Evolutionary conservation across 1,140 invertebrate species (phyloP).

Genomic region (Marisa cornuarietis): DNA sequence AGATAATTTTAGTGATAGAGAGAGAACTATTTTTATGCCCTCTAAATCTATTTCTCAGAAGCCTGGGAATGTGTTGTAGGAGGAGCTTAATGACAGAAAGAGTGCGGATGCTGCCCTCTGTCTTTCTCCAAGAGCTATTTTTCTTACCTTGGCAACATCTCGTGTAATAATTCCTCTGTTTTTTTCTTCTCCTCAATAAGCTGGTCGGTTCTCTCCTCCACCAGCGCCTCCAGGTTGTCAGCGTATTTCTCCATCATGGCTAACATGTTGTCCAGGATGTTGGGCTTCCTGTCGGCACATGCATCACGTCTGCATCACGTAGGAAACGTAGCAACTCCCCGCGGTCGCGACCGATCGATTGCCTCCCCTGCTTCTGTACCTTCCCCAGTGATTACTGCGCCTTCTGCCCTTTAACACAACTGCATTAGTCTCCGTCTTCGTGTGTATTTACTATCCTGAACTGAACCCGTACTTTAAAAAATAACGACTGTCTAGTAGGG

Average conservation of each 20-base stretch:
- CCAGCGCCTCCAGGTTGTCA: conserved; percentile 83
- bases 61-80: too few species aligned
- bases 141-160: conserved; percentile 90
- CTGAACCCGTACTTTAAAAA: neutral
- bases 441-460: too few species aligned
- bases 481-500: neutral
- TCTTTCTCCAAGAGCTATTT: neutral
- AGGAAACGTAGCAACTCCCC: too few species aligned
- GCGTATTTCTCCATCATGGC: conserved; percentile 89
- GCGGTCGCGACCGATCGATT: too few species aligned
- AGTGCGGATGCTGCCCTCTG: too few species aligned
- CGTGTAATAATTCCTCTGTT: conserved; percentile 86
- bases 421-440: too few species aligned
- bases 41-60: too few species aligned
- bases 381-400: too few species aligned
- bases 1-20: too few species aligned
- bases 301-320: neutral
- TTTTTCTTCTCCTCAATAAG: conserved; percentile 96
- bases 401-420: neutral
- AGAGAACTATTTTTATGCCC: too few species aligned
- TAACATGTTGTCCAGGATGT: conserved; percentile 89
- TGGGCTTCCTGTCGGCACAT: conserved; percentile 73
- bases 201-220: conserved; percentile 93
- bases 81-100: too few species aligned
- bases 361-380: too few species aligned